These are phyloP conservation scores for Bombus sylvicola DNA, from an alignment of 1,140 invertebrate genomes.

Conservation along the genomic window DNA sequence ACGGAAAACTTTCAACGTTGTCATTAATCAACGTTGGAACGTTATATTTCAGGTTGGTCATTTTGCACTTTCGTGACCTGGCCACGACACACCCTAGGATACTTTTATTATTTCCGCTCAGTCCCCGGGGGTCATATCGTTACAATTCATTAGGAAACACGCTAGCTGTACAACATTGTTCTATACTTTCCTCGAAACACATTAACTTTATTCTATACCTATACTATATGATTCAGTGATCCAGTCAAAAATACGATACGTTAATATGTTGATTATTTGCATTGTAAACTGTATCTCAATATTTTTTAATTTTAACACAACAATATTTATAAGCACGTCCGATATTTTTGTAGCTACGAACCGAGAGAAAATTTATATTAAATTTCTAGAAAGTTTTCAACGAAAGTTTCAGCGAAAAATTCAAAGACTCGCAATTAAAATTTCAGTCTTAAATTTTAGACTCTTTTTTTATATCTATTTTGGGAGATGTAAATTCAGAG, in stretches of 20 bases:
- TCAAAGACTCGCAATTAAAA: background rate
- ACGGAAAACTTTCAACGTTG: constrained; percentile 20
- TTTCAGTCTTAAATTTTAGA: too few relatives aligned
- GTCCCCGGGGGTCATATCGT: constrained; percentile 61
- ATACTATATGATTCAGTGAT: background rate
- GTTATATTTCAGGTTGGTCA: constrained; percentile 31
- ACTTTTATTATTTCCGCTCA: constrained; percentile 65
- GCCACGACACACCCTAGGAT: constrained; percentile 57
- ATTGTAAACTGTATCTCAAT: background rate
- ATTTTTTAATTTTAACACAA: background rate
- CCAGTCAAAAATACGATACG: background rate
- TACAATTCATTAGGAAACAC: constrained; percentile 72
- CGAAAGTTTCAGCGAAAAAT: background rate
- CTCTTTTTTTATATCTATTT: too few relatives aligned
- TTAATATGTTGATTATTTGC: background rate
- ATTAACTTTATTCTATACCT: constrained; percentile 12
- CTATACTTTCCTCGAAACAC: constrained; percentile 27
- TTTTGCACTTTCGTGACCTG: constrained; percentile 63
- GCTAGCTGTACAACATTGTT: constrained; percentile 50
- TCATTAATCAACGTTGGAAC: constrained; percentile 51
- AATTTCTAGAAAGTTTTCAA: background rate
- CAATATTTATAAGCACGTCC: background rate
- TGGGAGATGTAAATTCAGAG: background rate
- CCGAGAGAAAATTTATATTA: background rate
- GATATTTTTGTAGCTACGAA: background rate